Evolutionary conservation across 2,113 vertebrate species (phyloP).

Genomic region (Carettochelys insculpta): DNA sequence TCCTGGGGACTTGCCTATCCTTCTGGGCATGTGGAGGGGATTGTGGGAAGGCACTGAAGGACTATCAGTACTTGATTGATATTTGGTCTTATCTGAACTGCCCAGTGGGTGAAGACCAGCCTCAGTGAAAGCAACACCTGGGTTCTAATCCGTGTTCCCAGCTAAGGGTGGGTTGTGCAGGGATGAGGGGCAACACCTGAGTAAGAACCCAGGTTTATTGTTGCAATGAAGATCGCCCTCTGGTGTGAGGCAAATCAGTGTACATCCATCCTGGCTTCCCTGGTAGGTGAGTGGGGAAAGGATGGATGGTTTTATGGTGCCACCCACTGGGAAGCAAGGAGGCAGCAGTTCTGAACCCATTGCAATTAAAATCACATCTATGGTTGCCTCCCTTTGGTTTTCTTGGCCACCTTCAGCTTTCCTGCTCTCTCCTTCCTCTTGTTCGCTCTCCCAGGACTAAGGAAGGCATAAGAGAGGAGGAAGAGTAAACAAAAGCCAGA

Average conservation of each 20-base stretch:
- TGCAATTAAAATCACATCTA: neutral
- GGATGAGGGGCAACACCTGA: neutral
- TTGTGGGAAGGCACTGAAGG: neutral
- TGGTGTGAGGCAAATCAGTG: neutral
- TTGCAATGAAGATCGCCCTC: rapidly evolving
- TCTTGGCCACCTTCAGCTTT: neutral
- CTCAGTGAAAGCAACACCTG: neutral
- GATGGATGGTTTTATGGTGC: neutral
- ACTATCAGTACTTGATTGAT: too few species aligned
- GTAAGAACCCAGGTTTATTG: rapidly evolving
- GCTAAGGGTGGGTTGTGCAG: neutral
- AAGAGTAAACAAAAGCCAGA: neutral
- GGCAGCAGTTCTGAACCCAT: neutral
- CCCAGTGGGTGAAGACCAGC: neutral
- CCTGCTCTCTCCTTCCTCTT: neutral
- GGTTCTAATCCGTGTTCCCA: neutral
- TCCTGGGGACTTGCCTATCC: too few species aligned
- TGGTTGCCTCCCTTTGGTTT: neutral
- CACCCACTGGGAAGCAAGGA: rapidly evolving
- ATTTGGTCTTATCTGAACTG: neutral
- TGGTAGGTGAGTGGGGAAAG: rapidly evolving
- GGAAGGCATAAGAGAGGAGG: neutral
- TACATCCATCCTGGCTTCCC: rapidly evolving
- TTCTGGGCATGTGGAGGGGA: neutral
- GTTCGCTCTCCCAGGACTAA: too few species aligned